These are phyloP conservation scores for Nicator chloris DNA, from an alignment of 2,113 vertebrate genomes.

Conservation along the genomic window DNA sequence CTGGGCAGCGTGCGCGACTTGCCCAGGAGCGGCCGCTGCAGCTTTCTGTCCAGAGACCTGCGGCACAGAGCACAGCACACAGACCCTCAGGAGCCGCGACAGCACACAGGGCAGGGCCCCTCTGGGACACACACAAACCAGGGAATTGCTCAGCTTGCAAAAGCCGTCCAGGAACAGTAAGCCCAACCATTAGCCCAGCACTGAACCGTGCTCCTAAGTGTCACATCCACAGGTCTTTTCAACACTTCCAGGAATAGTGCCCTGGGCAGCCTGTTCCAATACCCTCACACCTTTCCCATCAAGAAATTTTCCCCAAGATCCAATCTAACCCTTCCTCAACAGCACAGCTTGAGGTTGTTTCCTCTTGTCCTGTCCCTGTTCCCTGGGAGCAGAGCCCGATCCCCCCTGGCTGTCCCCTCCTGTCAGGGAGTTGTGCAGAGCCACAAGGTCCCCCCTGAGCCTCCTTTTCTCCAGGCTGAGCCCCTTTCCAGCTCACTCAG, in stretches of 20 bases:
- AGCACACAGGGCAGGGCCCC: no score
- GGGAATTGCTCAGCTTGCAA: background rate
- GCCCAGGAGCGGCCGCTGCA: conserved; percentile 83
- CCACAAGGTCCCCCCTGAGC: background rate
- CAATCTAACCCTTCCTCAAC: no score
- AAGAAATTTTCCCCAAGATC: background rate
- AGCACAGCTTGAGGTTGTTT: fast-evolving
- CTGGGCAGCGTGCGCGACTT: conserved; percentile 88
- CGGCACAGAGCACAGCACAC: background rate
- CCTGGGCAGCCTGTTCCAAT: background rate
- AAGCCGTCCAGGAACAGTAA: background rate
- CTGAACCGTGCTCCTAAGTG: background rate
- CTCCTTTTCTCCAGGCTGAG: background rate
- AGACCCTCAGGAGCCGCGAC: background rate
- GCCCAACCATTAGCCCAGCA: no score
- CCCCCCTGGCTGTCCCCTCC: fast-evolving
- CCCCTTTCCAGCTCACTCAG: background rate
- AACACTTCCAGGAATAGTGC: background rate
- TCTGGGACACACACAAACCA: fast-evolving
- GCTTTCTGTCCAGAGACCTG: conserved; percentile 86
- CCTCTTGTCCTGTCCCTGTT: background rate
- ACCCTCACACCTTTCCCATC: no score
- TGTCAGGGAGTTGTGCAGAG: background rate
- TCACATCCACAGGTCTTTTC: background rate
- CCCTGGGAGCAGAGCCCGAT: background rate